Conservation (phyloP, 2,113 vertebrate species). For the Microtus richardsoni region DNA sequence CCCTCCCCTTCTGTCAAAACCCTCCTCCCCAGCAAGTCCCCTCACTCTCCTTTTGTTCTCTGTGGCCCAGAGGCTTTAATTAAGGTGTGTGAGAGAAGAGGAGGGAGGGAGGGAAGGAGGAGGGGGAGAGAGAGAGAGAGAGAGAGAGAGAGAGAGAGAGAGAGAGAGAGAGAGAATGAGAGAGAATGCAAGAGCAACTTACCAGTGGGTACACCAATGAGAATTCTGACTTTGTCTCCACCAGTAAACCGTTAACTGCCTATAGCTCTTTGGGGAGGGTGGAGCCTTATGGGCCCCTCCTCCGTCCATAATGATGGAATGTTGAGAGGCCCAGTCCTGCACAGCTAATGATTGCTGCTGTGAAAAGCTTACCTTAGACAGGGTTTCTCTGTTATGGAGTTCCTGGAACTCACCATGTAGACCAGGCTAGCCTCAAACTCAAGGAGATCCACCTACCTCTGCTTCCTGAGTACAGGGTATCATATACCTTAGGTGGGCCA, state of each 20-base stretch:
- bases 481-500: background rate
- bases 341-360: background rate
- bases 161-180: too few species aligned
- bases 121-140: rapidly evolving
- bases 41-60: background rate
- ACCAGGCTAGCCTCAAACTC: background rate
- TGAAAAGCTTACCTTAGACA: background rate
- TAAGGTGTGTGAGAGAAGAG: background rate
- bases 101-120: too few species aligned
- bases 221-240: background rate
- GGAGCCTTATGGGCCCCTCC: background rate
- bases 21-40: background rate
- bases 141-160: too few species aligned
- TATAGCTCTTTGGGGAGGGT: too few species aligned
- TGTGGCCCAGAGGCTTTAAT: background rate
- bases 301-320: background rate
- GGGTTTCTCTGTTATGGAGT: background rate
- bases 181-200: background rate
- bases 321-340: background rate
- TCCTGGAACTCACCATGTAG: too few species aligned
- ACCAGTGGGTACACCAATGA: background rate
- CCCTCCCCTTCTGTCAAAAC: background rate
- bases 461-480: background rate
- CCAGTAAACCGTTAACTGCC: background rate
- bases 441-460: background rate